Percentiles rank a stretch among this genome's conserved stretches.
These are phyloP conservation scores for Diaprepes abbreviatus DNA, from an alignment of 2,888 invertebrate species.

Conservation along the genomic window DNA sequence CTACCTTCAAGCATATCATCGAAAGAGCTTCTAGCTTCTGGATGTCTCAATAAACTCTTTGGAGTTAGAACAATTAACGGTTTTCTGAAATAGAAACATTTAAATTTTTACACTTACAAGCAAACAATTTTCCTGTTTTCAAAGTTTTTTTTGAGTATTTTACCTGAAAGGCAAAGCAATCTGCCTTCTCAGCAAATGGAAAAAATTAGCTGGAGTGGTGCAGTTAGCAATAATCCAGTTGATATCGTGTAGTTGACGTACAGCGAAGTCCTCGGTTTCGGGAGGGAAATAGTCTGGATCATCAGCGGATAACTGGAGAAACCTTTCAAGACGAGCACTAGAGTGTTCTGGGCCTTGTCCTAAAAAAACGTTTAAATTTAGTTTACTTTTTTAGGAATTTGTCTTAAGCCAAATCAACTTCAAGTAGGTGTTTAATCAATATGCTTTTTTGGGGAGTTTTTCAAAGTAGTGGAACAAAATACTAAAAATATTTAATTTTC, in stretches of 20 bases:
- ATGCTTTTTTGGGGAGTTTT: no score
- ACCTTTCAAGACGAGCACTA: constrained; percentile 88
- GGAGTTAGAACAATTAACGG: constrained; percentile 97
- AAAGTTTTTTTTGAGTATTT: background rate
- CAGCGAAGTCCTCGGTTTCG: constrained; percentile 83
- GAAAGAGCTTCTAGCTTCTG: constrained; percentile 93
- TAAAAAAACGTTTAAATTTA: constrained; percentile 52
- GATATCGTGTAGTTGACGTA: constrained; percentile 94
- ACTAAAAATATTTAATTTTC: no score
- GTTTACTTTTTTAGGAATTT: no score
- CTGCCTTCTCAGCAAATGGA: constrained; percentile 95
- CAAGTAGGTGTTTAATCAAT: no score
- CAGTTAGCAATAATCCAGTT: constrained; percentile 98
- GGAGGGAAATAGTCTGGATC: constrained; percentile 95
- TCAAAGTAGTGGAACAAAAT: no score
- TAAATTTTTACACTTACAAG: no score
- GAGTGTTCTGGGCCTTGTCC: constrained; percentile 96
- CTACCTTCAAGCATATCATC: constrained; percentile 86
- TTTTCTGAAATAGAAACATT: constrained; percentile 74
- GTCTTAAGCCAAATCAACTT: no score
- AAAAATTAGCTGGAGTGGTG: constrained; percentile 95
- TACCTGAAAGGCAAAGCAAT: constrained; percentile 88
- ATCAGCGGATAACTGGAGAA: constrained; percentile 95
- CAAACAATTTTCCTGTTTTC: background rate
- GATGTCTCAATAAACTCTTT: constrained; percentile 94